Conservation (phyloP, 2,113 vertebrate species). For the Tonatia bakeri region DNA sequence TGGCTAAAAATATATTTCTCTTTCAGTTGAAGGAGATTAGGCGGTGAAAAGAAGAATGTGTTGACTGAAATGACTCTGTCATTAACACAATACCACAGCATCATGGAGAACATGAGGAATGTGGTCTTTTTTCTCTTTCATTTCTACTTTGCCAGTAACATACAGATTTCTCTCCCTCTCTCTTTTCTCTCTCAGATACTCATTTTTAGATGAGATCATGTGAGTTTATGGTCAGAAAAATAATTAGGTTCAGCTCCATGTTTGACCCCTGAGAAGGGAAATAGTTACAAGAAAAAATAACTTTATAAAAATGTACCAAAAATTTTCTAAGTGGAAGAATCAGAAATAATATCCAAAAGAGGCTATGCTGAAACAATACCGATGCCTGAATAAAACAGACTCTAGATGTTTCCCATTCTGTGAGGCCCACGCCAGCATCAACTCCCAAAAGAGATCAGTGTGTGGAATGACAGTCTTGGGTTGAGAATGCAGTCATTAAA, state of each 20-base stretch:
- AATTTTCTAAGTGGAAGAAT: neutral
- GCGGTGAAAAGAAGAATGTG: slow-evolving; percentile 73
- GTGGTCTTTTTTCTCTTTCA: neutral
- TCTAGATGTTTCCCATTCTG: neutral
- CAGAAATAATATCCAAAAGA: neutral
- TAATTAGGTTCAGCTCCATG: neutral
- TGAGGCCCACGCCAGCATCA: neutral
- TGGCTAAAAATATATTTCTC: slow-evolving; percentile 84
- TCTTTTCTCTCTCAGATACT: neutral
- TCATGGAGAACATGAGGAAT: neutral
- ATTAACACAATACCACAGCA: slow-evolving; percentile 47
- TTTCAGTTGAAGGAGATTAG: slow-evolving; percentile 84
- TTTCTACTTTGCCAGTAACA: neutral
- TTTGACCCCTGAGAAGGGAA: neutral
- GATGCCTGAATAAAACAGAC: neutral
- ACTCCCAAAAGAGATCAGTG: neutral
- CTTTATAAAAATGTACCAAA: neutral
- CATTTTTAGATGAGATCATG: neutral
- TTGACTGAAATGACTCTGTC: slow-evolving; percentile 71
- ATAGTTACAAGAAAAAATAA: neutral
- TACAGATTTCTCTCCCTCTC: neutral
- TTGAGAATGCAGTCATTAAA: slow-evolving; percentile 22
- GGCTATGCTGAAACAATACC: neutral
- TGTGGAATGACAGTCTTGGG: slow-evolving; percentile 20
- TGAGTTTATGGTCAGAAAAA: slow-evolving; percentile 13